Evolutionary conservation across 2,113 vertebrate species (phyloP), one percentile per base, ranked within the genome.

Genomic region (Gopherus evgoodei): DNA sequence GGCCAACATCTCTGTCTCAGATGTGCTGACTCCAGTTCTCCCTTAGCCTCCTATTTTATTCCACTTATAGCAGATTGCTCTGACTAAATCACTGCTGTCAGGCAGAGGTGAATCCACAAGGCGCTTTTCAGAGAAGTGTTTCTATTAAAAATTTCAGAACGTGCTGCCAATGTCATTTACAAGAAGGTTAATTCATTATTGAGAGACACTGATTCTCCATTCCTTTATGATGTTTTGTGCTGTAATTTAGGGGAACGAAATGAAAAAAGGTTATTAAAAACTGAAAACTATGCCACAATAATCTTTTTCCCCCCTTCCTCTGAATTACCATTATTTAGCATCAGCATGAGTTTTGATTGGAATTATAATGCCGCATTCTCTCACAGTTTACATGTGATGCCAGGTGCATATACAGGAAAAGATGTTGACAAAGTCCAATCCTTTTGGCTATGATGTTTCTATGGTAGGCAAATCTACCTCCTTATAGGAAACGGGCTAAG

Each of bases 151-250:
- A 97, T 91, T 93, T 96, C 89, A 96, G 62, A 49, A 96, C 96
- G 88, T 87, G 65, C 72, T n/a, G 13, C 83, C 80, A 80, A 88
- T 65, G 93, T 94, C 52, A 94, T 94, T 97, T 92, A 92, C 25
- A 95, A 83, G 96, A 96, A 95, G 86, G 89, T 97, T 97, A 94
- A 97, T 92, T 96, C 95, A 97, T 96, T 90, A 95, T 38, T 44
- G 62, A 89, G 92, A 94, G 82, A 97, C 69, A 57, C 89, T 38
- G 81, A 87, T 83, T 94, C 75, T 78, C 90, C 72, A 47, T 65
- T 93, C 57, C 49, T 89, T 86, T 83, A 13, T 79, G 92, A 62
- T 16, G n/a, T 49, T 93, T 93, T 79, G 65, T 17, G 87, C n/a
- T 69, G 78, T 69, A 95, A 97, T 83, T 94, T 27, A 81, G 87